Base-by-base conservation (phyloP, 2,113 vertebrate species). In the Urocolius indicus region DNA sequence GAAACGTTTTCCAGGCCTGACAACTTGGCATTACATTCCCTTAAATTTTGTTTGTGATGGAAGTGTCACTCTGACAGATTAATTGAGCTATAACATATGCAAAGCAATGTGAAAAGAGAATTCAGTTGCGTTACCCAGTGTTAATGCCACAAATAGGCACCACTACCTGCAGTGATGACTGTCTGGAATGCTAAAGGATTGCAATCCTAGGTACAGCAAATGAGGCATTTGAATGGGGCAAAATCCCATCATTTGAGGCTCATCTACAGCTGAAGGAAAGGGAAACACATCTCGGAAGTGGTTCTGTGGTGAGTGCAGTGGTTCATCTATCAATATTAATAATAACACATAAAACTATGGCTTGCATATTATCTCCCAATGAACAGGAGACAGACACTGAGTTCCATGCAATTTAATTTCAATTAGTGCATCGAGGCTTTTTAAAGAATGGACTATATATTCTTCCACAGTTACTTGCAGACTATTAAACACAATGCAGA, bases 371-470 rank as follows among this genome's bases (percentile, higher is more conserved):
- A 94, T 97, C 95, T 96, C 79, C 89, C 90, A 77, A 67, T 7
- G 84, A 96, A 76, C 94, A 90, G 95, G 58, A 95, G 91, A 91
- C 93, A 87, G 95, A 88, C 79, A 93, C 59, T 55, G 87, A 92
- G 90, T 89, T 96, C 89, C 75, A 49, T 95, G 90, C 84, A 96
- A 96, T 96, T 97, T 96, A 97, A 93, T 97, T 97, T 97, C 93
- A 97, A 92, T 98, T 96, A 96, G 90, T 89, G 95, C 95, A 97
- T 84, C 91, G 77, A 79, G 95, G 90, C 91, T 96, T 95, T 91
- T 87, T 94, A 65, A 79, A 74, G 92, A 97, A 86, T 63, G 83
- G 91, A 74, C 86, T 77, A 93, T 92, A 83, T 95, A 95, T 88
- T 93, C 81, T 72, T 88, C 82, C 81, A 59, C 92, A 81, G 74